phyloP scores from a whole-genome alignment of 2,888 invertebrate genomes.

The Rhabditophanes sp. region DNA sequence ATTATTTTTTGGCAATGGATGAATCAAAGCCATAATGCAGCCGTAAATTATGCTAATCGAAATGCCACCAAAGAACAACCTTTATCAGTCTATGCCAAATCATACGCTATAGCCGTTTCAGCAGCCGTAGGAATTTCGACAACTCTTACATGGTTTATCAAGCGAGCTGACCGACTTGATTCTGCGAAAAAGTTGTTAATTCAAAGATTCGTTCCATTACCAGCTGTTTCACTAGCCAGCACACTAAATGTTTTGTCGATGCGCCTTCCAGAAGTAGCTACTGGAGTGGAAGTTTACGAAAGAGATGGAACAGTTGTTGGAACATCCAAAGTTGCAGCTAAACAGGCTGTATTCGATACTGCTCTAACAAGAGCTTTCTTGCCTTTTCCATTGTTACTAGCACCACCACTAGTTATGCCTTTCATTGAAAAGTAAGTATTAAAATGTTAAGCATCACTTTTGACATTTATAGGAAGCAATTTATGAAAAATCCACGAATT shows the following conservation, averaged over 20 bases:
- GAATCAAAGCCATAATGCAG: constrained; percentile 51
- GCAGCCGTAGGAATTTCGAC: constrained; percentile 48
- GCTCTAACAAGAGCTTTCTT: constrained; percentile 35
- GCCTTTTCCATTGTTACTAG: constrained; percentile 28
- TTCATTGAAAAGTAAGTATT: constrained; percentile 27
- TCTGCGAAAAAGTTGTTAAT: constrained; percentile 8
- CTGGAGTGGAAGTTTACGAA: constrained; percentile 48
- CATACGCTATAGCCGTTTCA: constrained; percentile 48
- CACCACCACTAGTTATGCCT: constrained; percentile 38
- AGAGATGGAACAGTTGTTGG: constrained; percentile 46
- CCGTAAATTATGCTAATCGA: constrained; percentile 50
- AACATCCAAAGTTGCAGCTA: constrained; percentile 49
- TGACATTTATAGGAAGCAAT: neutral
- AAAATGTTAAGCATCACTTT: constrained; percentile 3
- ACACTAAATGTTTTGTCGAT: constrained; percentile 48
- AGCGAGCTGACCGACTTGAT: constrained; percentile 22
- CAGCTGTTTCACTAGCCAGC: constrained; percentile 32
- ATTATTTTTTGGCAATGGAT: constrained; percentile 50
- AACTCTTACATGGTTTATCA: constrained; percentile 25
- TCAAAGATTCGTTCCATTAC: constrained; percentile 32
- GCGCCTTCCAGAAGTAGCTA: constrained; percentile 45
- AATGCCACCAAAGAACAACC: constrained; percentile 49
- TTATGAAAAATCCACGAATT: neutral
- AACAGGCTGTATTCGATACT: constrained; percentile 41
- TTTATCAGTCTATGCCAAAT: constrained; percentile 45